phyloP scores from a whole-genome alignment of 2,113 vertebrate genomes.

The Pungitius pungitius region DNA sequence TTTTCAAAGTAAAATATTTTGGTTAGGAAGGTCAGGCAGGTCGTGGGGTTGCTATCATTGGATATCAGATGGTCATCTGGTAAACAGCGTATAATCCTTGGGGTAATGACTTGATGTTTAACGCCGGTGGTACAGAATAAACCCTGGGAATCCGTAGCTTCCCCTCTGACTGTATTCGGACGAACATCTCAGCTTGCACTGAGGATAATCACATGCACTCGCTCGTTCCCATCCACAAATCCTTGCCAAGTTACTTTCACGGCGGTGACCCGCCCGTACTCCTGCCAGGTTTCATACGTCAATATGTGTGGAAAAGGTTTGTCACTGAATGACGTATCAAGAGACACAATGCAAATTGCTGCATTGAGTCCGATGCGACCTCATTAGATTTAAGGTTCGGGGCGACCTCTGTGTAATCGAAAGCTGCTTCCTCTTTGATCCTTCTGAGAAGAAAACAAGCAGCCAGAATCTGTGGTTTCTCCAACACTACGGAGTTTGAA shows the following conservation, averaged over 20 bases:
- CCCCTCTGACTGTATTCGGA: constrained; percentile 40
- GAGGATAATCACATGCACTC: constrained; percentile 48
- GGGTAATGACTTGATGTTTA: constrained; percentile 43
- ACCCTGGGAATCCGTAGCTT: constrained; percentile 21
- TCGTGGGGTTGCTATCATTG: constrained; percentile 24
- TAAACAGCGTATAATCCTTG: constrained; percentile 46
- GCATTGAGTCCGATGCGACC: constrained; percentile 14
- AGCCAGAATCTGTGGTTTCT: constrained; percentile 19
- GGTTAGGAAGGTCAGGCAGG: constrained; percentile 37
- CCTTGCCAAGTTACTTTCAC: constrained; percentile 41
- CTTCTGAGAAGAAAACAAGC: constrained; percentile 39
- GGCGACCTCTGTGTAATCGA: constrained; percentile 56
- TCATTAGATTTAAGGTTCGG: constrained; percentile 54
- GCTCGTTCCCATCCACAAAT: constrained; percentile 39
- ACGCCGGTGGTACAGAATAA: constrained; percentile 40
- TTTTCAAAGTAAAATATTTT: constrained; percentile 45
- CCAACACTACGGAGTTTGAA: constrained; percentile 38
- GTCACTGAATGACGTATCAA: not conserved
- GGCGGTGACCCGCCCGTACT: constrained; percentile 19
- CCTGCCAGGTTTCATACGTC: constrained; percentile 9
- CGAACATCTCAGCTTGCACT: constrained; percentile 21
- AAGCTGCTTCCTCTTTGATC: constrained; percentile 51
- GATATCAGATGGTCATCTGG: constrained; percentile 49
- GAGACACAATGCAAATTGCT: too few species aligned
- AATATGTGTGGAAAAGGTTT: not conserved